phyloP scores from a whole-genome alignment of 2,888 invertebrate genomes.

The Lycia hirtaria region DNA sequence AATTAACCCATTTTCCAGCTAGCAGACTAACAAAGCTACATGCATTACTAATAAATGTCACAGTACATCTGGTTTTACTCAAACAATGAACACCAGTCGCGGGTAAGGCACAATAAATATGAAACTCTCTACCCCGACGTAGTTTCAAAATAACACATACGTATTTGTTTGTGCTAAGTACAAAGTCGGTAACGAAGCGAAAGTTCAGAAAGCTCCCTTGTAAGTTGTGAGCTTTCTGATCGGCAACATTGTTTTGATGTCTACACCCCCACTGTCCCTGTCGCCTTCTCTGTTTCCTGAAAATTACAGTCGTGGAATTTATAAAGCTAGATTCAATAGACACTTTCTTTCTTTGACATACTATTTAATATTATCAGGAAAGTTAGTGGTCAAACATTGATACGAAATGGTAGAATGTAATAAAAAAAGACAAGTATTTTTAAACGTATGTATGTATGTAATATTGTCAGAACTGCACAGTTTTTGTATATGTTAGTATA shows the following conservation, averaged over 20 bases:
- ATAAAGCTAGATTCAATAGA: too few relatives aligned
- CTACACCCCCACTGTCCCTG: not conserved
- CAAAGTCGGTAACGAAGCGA: slow-evolving; percentile 46
- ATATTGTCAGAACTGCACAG: too few relatives aligned
- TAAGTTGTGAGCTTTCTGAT: slow-evolving; percentile 23
- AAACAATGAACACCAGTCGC: slow-evolving; percentile 23
- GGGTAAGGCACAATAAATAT: slow-evolving; percentile 24
- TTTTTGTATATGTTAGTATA: too few relatives aligned
- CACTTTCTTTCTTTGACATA: too few relatives aligned
- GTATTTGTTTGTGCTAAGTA: slow-evolving; percentile 37
- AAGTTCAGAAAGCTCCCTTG: slow-evolving; percentile 31
- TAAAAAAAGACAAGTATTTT: too few relatives aligned
- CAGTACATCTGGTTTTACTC: not conserved
- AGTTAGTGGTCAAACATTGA: too few relatives aligned
- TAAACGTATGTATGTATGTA: too few relatives aligned
- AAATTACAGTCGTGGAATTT: too few relatives aligned
- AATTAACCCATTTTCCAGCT: not conserved
- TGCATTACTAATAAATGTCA: slow-evolving; percentile 17
- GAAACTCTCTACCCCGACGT: slow-evolving; percentile 21
- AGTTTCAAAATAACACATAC: slow-evolving; percentile 27
- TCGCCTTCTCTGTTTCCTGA: too few relatives aligned
- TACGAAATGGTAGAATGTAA: too few relatives aligned
- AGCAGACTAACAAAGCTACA: not conserved
- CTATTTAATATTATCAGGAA: too few relatives aligned
- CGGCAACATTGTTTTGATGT: not conserved